Evolutionary conservation across 2,797 vertebrate species (phyloP).

Genomic region (Galagoides demidoff): DNA sequence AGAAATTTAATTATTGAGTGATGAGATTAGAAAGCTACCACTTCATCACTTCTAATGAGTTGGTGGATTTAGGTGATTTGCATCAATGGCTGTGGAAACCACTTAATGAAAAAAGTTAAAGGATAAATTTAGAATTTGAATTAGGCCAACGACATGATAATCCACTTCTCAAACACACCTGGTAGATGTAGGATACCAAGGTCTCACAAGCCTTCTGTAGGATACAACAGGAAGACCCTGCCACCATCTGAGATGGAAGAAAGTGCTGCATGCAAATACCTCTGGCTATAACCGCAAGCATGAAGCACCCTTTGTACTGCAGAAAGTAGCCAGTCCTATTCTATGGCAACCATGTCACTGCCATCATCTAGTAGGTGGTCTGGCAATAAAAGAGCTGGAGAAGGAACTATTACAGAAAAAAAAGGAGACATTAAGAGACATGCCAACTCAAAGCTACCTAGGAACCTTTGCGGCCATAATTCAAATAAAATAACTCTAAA

Average conservation of each 20-base stretch:
- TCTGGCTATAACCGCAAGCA: too few species aligned
- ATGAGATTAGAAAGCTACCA: background rate
- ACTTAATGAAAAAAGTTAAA: background rate
- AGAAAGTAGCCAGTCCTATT: background rate
- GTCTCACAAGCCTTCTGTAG: rapidly evolving
- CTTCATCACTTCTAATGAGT: background rate
- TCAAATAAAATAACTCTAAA: background rate
- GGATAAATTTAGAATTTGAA: background rate
- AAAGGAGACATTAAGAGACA: background rate
- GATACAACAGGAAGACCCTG: too few species aligned
- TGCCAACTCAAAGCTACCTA: rapidly evolving
- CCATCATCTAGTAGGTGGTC: background rate
- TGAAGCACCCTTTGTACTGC: background rate
- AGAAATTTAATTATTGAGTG: background rate
- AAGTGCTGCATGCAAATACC: background rate
- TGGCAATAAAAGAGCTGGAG: background rate
- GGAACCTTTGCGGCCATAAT: background rate
- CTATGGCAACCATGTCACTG: background rate
- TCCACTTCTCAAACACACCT: background rate
- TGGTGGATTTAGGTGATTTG: background rate
- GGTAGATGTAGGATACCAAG: too few species aligned
- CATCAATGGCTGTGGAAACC: background rate
- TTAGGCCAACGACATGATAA: background rate
- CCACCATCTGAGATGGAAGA: background rate
- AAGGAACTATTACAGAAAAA: background rate